Percentiles rank a stretch among this genome's conserved stretches.
Conservation (phyloP, 2,113 vertebrate genomes). For the Hyla sarda region DNA sequence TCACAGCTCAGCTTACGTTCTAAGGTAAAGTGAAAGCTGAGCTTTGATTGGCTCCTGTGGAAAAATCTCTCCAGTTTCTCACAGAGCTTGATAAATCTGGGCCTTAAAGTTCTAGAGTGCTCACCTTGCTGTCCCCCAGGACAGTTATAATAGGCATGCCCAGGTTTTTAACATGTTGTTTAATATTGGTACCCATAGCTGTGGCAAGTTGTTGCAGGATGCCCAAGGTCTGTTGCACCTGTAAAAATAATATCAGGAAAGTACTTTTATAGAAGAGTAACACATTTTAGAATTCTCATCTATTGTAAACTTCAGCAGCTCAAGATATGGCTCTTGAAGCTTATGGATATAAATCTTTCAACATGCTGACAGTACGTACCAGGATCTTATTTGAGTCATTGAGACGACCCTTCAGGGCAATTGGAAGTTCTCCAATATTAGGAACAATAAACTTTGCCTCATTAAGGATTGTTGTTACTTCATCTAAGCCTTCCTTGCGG, state of each 20-base stretch:
- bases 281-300: neutral
- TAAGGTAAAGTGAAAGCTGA: too few relatives aligned
- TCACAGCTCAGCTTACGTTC: too few relatives aligned
- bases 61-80: too few relatives aligned
- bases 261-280: neutral
- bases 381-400: conserved; percentile 97
- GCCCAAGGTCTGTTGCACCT: conserved; percentile 93
- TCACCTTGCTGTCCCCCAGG: conserved; percentile 96
- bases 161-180: conserved; percentile 89
- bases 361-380: conserved; percentile 70
- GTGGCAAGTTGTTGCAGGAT: conserved; percentile 92
- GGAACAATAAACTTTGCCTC: conserved; percentile 95
- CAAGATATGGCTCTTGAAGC: neutral
- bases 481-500: conserved; percentile 95
- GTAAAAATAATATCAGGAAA: conserved; percentile 14
- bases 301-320: neutral
- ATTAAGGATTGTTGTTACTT: conserved; percentile 87
- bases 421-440: conserved; percentile 90
- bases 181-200: conserved; percentile 91
- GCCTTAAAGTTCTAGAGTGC: too few relatives aligned
- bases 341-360: neutral
- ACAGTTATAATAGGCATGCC: conserved; percentile 91
- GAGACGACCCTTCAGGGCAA: conserved; percentile 89
- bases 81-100: too few relatives aligned
- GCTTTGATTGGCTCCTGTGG: too few relatives aligned